Evolutionary conservation across 2,797 vertebrate genomes (phyloP), one percentile per base, ranked within the genome.

Genomic region (Melanotaenia maccullochi): DNA sequence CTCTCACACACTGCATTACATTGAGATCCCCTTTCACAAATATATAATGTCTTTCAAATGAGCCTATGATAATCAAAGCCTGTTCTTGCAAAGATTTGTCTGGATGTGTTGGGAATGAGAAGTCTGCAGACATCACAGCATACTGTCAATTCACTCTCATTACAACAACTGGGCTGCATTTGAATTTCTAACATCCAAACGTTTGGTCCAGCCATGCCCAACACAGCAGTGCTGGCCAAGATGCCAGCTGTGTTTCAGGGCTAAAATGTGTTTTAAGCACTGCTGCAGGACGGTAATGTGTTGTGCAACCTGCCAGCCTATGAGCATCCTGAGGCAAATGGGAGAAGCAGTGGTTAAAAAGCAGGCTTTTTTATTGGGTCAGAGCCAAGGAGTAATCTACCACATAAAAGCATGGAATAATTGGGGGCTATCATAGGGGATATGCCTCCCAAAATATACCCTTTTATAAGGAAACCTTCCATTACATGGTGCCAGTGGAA

Each of bases 281-380:
- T 90, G 92, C 91, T 89, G 93, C 92, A 92, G 92, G 91, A 92
- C 91, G 92, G 89, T 93, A 93, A 93, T 92, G 93, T 79, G 85
- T 85, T 87, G 86, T 83, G 88, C 89, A 91, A 90, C 91, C 94
- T 94, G 93, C 92, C 93, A 94, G 90, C 86, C 89, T 83, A 89
- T 76, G 88, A 90, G 85, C 90, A 86, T 94, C 93, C 91, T 35
- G 81, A 93, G 92, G 93, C 93, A 92, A 94, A 91, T 90, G 90
- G 91, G 92, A 91, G 90, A 93, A 93, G 85, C 93, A 92, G 91
- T 94, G 93, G 91, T 94, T 95, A 95, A 95, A 94, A 95, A 93
- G 93, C 93, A 93, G 84, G 87, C 78, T 89, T 92, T 93, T 92
- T 93, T 88, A 73, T 87, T 95, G 94, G 93, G 86, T 75, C 56